Base-by-base conservation (phyloP, 2,888 invertebrate genomes). In the Patella ulyssiponensis region DNA sequence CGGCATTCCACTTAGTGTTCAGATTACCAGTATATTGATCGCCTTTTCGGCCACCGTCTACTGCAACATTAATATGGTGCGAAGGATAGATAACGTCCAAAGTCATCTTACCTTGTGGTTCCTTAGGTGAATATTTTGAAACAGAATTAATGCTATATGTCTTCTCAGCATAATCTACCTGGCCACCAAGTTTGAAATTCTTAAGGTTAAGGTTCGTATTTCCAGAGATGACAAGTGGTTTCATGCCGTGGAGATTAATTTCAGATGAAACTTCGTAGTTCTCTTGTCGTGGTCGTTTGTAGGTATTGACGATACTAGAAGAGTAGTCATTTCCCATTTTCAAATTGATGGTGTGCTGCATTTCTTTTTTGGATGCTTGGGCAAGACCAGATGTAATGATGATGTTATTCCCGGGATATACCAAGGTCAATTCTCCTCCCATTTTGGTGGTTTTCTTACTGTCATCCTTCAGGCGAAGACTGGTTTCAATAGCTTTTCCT, bases 1-100 rank as follows among this genome's bases (percentile, higher is more conserved):
- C 83, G 27, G 85, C 86, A 83, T 88, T 85, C 86, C 86, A 87
- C 73, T 85, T 81, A 20, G 84, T 52, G 69, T 86, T 83, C 51
- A 83, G 72, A 27, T 79, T 81, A 27, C 82, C 81, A 11, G 74
- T 70, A 58, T 82, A 83, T n/a, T 72, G 76, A 20, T 81, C 77
- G 12, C 77, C 77, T 11, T 75, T 69, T 27, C 79, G 80, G 14
- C 75, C 79, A 11, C 82, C 84, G 20, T 83, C 85, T 12, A 84
- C 69, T 12, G 77, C 80, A n/a, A 84, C 77, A 15, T 78, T 79
- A 14, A 88, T 79, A 20, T 82, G 82, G 69, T 86, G 81, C 9
- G 81, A 44, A 20, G 87, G 86, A 76, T 74, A 79, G 58, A 72
- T 56, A 9, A 85, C 14, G 17, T 86, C 85, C 15, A 85, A 53